A percentile compares a stretch with the other conserved stretches of the same genome.
These are phyloP conservation scores for Spatulosminthurus flaviceps DNA, from an alignment of 2,888 invertebrate genomes.

Conservation along the genomic window DNA sequence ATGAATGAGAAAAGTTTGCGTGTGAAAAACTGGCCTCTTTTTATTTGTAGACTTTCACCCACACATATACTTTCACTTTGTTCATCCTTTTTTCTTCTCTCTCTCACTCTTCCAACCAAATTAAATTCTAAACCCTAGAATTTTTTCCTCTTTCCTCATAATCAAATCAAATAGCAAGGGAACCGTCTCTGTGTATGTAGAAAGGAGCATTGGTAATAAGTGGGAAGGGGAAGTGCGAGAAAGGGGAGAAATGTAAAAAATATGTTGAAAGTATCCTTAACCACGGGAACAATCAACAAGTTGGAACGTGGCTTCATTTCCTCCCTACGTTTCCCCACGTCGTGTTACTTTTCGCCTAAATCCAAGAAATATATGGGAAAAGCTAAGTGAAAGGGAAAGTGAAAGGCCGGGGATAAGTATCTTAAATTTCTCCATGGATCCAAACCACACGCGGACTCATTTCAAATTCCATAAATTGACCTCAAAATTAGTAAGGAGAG, in stretches of 20 bases:
- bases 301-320: slow-evolving; percentile 26
- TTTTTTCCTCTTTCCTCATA: too few relatives aligned
- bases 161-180: too few relatives aligned
- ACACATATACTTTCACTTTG: too few relatives aligned
- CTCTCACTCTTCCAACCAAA: background rate
- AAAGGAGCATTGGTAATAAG: too few relatives aligned
- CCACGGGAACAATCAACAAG: slow-evolving; percentile 36
- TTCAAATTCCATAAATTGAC: too few relatives aligned
- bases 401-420: too few relatives aligned
- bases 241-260: background rate
- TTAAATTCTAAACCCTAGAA: background rate
- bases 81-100: too few relatives aligned
- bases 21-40: background rate
- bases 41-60: background rate
- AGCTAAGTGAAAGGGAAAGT: background rate
- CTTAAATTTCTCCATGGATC: too few relatives aligned
- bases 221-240: too few relatives aligned
- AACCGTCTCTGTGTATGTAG: too few relatives aligned
- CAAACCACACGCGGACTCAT: too few relatives aligned
- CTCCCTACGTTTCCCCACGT: slow-evolving; percentile 21
- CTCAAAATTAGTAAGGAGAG: too few relatives aligned
- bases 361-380: background rate
- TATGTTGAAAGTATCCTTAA: background rate
- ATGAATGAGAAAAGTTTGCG: slow-evolving; percentile 11
- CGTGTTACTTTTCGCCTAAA: background rate